Percentiles rank a stretch among this genome's conserved stretches.
Conservation (phyloP, 2,113 vertebrate genomes). For the Nothocercus nigrocapillus region DNA sequence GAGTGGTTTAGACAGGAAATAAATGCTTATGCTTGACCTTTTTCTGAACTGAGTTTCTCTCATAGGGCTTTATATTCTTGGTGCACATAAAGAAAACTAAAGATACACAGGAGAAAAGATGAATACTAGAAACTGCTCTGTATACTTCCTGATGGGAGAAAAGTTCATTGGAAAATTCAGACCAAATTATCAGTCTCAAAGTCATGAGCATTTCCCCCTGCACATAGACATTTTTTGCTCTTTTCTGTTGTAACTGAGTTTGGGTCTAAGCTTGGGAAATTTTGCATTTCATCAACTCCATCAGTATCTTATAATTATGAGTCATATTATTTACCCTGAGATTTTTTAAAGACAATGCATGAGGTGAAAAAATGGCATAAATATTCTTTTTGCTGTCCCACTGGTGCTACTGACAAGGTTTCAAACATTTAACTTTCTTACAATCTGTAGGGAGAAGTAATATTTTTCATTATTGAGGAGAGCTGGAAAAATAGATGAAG, state of each 20-base stretch:
- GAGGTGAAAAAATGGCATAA: neutral
- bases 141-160: neutral
- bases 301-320: neutral
- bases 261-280: neutral
- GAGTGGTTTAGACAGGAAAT: neutral
- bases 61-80: neutral
- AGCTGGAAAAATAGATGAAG: neutral
- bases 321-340: neutral
- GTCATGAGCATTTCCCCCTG: neutral
- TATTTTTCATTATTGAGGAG: neutral
- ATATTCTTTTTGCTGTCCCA: neutral
- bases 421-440: neutral
- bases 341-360: neutral
- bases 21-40: constrained; percentile 14
- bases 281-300: neutral
- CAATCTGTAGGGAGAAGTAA: neutral
- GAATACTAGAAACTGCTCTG: neutral
- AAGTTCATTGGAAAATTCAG: neutral
- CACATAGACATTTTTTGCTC: neutral
- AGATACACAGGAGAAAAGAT: neutral
- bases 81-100: neutral
- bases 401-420: neutral
- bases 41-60: neutral
- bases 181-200: neutral
- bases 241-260: neutral